phyloP scores from a whole-genome alignment of 2,797 vertebrate genomes.

The Amniataba percoides region DNA sequence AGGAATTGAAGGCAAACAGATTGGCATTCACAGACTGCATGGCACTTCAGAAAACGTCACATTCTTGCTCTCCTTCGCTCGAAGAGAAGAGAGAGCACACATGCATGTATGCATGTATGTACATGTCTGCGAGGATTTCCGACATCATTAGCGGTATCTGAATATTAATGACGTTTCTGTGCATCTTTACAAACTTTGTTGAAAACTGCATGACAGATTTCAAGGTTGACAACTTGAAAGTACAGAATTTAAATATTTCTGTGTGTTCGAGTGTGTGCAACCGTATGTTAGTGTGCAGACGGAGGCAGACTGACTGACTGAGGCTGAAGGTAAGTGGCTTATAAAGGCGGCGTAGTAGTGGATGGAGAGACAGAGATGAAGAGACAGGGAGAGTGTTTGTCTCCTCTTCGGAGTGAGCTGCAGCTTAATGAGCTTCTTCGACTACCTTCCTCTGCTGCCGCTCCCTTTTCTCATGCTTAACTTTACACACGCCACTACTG shows the following conservation, averaged over 20 bases:
- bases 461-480: neutral
- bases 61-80: neutral
- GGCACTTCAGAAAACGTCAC: slow-evolving; percentile 32
- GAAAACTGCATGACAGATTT: slow-evolving; percentile 18
- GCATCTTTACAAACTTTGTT: slow-evolving; percentile 4
- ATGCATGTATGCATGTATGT: neutral
- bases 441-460: slow-evolving; percentile 16
- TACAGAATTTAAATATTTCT: neutral
- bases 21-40: slow-evolving; percentile 55
- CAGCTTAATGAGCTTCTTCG: slow-evolving; percentile 37
- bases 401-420: slow-evolving; percentile 25
- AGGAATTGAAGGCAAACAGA: slow-evolving; percentile 40
- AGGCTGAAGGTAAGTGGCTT: slow-evolving; percentile 34
- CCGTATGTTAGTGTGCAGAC: neutral
- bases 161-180: slow-evolving; percentile 14
- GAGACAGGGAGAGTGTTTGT: slow-evolving; percentile 13
- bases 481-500: neutral
- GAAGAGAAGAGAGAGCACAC: neutral
- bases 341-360: slow-evolving; percentile 21
- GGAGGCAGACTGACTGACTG: slow-evolving; percentile 14
- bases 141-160: slow-evolving; percentile 3
- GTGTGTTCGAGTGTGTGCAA: neutral
- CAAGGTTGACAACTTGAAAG: slow-evolving; percentile 23
- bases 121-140: neutral
- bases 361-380: slow-evolving; percentile 37